These are phyloP conservation scores for Priocnemis perturbator DNA, from an alignment of 2,888 invertebrate genomes.

Conservation along the genomic window DNA sequence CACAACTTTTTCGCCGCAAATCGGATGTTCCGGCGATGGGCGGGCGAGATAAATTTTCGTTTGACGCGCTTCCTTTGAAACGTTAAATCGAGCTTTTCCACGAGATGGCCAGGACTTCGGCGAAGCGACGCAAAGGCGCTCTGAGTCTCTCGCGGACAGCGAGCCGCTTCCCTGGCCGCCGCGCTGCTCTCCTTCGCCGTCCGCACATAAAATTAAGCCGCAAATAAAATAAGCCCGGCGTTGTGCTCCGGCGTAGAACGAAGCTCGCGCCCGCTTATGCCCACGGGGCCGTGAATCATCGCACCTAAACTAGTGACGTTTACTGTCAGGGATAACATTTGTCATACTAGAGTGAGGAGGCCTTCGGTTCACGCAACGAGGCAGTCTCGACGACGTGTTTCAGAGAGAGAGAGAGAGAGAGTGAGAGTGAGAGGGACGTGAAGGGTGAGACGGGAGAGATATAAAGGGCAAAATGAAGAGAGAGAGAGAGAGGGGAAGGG, in stretches of 20 bases:
- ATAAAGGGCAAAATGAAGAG: not conserved
- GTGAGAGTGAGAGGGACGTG: constrained; percentile 1
- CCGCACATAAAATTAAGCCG: constrained; percentile 71
- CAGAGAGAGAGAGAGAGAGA: constrained; percentile 17
- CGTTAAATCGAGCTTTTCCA: constrained; percentile 6
- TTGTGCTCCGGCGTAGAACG: constrained; percentile 5
- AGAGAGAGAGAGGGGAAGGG: constrained; percentile 9
- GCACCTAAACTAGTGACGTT: constrained; percentile 72
- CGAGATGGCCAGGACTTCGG: not conserved
- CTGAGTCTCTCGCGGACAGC: not conserved
- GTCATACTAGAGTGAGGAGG: constrained; percentile 63
- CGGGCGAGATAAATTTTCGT: constrained; percentile 1
- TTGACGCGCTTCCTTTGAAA: constrained; percentile 1
- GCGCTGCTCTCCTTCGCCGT: not conserved
- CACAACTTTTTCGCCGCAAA: no score
- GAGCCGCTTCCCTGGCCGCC: not conserved
- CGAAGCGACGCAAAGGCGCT: not conserved
- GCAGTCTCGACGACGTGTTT: constrained; percentile 29
- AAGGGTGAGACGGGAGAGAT: constrained; percentile 9
- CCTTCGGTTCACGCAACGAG: constrained; percentile 44
- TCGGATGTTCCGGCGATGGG: not conserved
- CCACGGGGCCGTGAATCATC: constrained; percentile 66
- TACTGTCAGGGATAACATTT: constrained; percentile 72
- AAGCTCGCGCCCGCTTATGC: constrained; percentile 49
- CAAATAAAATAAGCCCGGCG: constrained; percentile 67